Conservation (phyloP, 2,797 vertebrate species). For the Cuniculus paca region DNA sequence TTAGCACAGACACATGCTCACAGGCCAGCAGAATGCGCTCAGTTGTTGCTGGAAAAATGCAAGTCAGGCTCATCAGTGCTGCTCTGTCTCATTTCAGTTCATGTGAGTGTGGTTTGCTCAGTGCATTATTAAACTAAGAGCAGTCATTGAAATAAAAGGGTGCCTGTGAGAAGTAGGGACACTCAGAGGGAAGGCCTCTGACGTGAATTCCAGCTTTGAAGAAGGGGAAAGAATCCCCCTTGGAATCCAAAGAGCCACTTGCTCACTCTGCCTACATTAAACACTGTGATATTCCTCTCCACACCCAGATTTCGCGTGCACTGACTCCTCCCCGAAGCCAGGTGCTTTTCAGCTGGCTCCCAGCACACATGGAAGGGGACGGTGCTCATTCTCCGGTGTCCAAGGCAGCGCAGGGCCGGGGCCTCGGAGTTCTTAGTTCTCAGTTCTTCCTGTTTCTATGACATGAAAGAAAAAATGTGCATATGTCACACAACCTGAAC, state of each 20-base stretch:
- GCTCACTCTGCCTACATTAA: neutral
- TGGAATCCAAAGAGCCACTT: neutral
- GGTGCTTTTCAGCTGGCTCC: rapidly evolving
- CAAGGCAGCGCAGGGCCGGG: neutral
- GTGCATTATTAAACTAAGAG: neutral
- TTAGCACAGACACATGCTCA: rapidly evolving
- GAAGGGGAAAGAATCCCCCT: neutral
- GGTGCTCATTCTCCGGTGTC: rapidly evolving
- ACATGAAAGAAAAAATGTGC: neutral
- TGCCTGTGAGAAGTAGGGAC: neutral
- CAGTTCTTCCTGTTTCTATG: neutral
- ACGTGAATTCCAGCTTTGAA: neutral
- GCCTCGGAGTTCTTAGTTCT: neutral
- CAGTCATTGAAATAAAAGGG: neutral
- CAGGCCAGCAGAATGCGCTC: neutral
- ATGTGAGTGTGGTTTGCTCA: neutral
- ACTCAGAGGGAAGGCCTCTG: neutral
- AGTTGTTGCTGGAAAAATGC: neutral
- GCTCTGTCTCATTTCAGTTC: neutral
- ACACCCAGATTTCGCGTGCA: too few species aligned
- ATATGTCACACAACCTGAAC: rapidly evolving
- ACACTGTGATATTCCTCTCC: too few species aligned
- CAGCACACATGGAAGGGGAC: neutral
- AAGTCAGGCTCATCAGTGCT: rapidly evolving
- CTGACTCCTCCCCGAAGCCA: too few species aligned